Conservation (phyloP, 1,140 invertebrate genomes). For the Stenopsyche tienmushanensis region DNA sequence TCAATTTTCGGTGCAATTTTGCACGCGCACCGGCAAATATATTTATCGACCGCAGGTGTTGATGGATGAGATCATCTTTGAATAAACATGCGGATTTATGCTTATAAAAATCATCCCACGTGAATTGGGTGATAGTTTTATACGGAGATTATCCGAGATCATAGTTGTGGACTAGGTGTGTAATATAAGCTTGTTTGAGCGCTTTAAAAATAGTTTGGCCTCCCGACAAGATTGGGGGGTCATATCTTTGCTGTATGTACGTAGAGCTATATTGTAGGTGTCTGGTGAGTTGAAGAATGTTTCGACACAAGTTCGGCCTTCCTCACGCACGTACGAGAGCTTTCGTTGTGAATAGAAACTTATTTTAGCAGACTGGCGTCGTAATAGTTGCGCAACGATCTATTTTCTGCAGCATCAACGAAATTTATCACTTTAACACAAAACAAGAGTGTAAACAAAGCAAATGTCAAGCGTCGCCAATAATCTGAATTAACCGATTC, state of each 20-base stretch:
- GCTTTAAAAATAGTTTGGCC: conserved; percentile 33
- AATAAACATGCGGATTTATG: neutral
- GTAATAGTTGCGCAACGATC: conserved; percentile 14
- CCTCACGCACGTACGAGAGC: neutral
- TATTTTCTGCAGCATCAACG: neutral
- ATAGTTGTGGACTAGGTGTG: no score
- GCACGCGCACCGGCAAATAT: neutral
- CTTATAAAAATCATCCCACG: no score
- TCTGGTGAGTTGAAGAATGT: neutral
- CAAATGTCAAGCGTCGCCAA: no score
- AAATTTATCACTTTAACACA: neutral
- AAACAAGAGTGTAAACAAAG: conserved; percentile 4
- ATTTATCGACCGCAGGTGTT: neutral
- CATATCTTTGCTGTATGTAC: no score
- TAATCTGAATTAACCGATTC: no score
- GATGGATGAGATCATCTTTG: neutral
- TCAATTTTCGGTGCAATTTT: neutral
- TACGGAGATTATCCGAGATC: no score
- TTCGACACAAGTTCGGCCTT: conserved; percentile 17
- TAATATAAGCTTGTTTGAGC: conserved; percentile 32
- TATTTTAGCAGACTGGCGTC: neutral
- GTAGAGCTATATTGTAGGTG: no score
- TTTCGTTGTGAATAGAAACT: neutral
- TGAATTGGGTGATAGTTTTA: no score
- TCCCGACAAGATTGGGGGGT: no score